phyloP scores from a whole-genome alignment of 2,113 vertebrate genomes.

The Spilogale gracilis region DNA sequence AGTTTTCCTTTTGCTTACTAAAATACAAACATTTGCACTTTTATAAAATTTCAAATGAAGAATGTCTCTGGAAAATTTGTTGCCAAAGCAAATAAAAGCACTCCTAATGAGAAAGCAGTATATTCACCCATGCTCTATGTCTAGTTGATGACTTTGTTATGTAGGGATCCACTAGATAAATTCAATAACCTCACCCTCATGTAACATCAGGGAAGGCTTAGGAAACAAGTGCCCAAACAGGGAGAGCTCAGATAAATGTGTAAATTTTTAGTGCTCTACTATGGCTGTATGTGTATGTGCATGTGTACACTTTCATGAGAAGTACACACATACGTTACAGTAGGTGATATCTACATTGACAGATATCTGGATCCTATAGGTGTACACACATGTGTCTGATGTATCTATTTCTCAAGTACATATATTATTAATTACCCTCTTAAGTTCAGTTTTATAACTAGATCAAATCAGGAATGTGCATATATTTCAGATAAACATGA shows the following conservation, averaged over 20 bases:
- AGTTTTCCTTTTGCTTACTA: not conserved
- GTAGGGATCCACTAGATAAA: not conserved
- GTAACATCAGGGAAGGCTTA: not conserved
- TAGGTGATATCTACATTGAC: not conserved
- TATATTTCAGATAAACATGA: conserved; percentile 68
- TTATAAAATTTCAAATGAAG: not conserved
- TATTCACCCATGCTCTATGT: not conserved
- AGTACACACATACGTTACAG: not conserved
- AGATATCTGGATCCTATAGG: not conserved
- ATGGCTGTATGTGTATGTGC: not conserved
- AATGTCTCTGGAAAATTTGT: not conserved
- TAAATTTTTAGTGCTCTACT: not conserved
- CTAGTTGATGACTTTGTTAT: conserved; percentile 32
- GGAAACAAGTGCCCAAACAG: not conserved
- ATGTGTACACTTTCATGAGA: not conserved
- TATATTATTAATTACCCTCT: conserved; percentile 47
- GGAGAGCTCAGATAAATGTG: not conserved
- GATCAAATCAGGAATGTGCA: conserved; percentile 12
- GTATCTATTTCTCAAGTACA: not conserved
- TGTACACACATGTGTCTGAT: not conserved
- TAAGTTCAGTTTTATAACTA: conserved; percentile 21
- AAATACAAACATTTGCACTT: not conserved
- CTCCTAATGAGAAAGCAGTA: not conserved
- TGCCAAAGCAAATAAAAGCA: conserved; percentile 55
- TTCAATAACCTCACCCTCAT: not conserved